These are phyloP conservation scores for Tautogolabrus adspersus DNA, from an alignment of 2,113 vertebrate genomes.

Conservation along the genomic window DNA sequence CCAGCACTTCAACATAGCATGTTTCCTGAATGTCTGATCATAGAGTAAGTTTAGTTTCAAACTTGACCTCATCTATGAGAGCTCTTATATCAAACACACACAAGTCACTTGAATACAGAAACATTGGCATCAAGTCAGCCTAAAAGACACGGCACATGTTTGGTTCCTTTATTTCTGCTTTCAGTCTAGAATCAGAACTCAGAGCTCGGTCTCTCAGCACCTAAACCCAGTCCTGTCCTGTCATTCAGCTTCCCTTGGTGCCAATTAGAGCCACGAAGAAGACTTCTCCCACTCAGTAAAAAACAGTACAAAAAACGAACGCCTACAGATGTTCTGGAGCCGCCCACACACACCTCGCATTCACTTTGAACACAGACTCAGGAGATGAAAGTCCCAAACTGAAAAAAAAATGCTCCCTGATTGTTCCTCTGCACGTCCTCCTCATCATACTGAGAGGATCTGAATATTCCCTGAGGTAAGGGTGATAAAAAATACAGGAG, in stretches of 20 bases:
- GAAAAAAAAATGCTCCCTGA: background rate
- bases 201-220: background rate
- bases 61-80: too few species aligned
- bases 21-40: too few species aligned
- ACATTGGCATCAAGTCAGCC: background rate
- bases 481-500: conserved; percentile 15
- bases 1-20: too few species aligned
- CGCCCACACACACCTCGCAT: conserved; percentile 37
- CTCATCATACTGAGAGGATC: background rate
- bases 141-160: background rate
- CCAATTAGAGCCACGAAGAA: conserved; percentile 37
- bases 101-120: too few species aligned
- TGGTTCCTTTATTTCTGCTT: background rate
- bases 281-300: conserved; percentile 7
- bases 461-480: conserved; percentile 4
- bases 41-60: too few species aligned
- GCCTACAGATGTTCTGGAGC: conserved; percentile 31
- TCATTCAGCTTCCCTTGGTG: background rate
- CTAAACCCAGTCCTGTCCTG: background rate
- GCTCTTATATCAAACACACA: too few species aligned
- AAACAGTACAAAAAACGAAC: background rate
- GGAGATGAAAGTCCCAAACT: conserved; percentile 7
- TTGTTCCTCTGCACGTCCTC: background rate
- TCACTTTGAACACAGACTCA: conserved; percentile 9
- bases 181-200: background rate